phyloP scores from a whole-genome alignment of 2,888 invertebrate species.

The Dynastes tityus region DNA sequence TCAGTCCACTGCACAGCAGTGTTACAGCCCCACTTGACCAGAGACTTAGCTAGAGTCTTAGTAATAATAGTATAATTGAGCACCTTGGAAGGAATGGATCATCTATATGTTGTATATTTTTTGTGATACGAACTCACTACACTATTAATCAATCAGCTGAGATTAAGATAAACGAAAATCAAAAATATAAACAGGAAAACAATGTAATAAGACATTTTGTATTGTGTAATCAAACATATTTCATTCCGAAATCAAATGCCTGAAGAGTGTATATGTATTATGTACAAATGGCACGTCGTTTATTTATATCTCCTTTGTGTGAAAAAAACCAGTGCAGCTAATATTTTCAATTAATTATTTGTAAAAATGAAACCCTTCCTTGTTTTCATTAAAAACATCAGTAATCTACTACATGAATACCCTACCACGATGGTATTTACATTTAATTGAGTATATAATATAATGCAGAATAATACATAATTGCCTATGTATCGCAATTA shows the following conservation, averaged over 20 bases:
- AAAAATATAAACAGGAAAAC: conserved; percentile 55
- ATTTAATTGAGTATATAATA: conserved; percentile 25
- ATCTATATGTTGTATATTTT: conserved; percentile 57
- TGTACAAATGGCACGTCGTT: conserved; percentile 43
- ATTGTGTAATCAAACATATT: conserved; percentile 14
- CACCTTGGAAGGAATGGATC: conserved; percentile 82
- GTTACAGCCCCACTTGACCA: conserved; percentile 61
- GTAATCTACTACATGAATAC: conserved; percentile 15
- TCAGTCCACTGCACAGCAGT: conserved; percentile 65
- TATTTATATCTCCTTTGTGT: conserved; percentile 24
- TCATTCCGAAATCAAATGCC: background rate
- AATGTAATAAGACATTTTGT: conserved; percentile 4
- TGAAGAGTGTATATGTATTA: conserved; percentile 24
- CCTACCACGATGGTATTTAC: conserved; percentile 1
- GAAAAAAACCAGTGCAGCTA: conserved; percentile 40
- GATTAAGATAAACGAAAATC: conserved; percentile 64
- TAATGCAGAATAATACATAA: background rate
- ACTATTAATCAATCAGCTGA: conserved; percentile 55
- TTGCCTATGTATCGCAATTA: conserved; percentile 4
- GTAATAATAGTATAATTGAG: conserved; percentile 71
- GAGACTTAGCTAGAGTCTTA: conserved; percentile 57
- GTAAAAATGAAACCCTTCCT: conserved; percentile 20
- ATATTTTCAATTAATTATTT: conserved; percentile 25
- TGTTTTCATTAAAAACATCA: conserved; percentile 6
- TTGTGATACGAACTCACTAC: conserved; percentile 62